Evolutionary conservation across 37 sponge, comb jelly and placozoan genomes (phyloP).

Genomic region (Aplysina aerophoba): DNA sequence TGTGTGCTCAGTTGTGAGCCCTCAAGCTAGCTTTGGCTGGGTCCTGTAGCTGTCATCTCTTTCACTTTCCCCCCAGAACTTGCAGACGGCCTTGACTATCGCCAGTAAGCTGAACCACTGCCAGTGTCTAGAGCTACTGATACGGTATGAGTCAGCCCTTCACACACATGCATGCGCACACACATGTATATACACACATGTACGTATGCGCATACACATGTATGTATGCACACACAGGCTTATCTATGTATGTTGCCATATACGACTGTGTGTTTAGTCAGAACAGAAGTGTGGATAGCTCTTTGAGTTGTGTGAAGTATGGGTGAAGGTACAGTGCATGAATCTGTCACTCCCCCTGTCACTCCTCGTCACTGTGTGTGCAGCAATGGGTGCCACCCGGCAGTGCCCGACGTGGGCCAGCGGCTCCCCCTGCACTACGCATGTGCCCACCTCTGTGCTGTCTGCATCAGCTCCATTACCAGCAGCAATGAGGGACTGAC

Average conservation of each 20-base stretch:
- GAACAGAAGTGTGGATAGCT: too few relatives aligned
- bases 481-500: background rate
- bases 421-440: slow-evolving; percentile 33
- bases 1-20: background rate
- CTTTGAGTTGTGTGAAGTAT: too few relatives aligned
- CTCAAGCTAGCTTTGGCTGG: too few relatives aligned
- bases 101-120: slow-evolving; percentile 24
- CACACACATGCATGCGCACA: too few relatives aligned
- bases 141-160: background rate
- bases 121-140: slow-evolving; percentile 8
- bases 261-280: too few relatives aligned
- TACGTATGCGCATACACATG: too few relatives aligned
- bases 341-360: too few relatives aligned
- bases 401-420: slow-evolving; percentile 7
- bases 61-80: background rate
- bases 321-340: too few relatives aligned
- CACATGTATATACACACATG: too few relatives aligned
- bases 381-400: slow-evolving; percentile 12
- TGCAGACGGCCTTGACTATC: slow-evolving; percentile 21
- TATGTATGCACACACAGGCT: too few relatives aligned
- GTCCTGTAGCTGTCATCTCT: background rate
- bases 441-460: slow-evolving; percentile 26
- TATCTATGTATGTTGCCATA: too few relatives aligned
- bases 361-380: background rate
- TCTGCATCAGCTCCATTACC: slow-evolving; percentile 14